These are phyloP conservation scores for Hydrochoerus hydrochaeris DNA, from an alignment of 2,113 vertebrate genomes.

Conservation along the genomic window DNA sequence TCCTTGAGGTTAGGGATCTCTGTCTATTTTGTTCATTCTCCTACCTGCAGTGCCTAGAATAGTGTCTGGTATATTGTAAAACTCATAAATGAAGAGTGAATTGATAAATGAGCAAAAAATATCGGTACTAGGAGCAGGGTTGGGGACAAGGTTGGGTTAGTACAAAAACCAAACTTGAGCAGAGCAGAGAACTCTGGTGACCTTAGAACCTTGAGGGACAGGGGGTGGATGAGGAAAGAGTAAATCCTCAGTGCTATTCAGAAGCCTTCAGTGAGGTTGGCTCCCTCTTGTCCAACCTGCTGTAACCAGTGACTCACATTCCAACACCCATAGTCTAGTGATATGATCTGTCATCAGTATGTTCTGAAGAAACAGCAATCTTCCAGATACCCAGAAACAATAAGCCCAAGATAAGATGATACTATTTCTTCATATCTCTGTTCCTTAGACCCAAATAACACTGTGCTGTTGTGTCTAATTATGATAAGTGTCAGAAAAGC, in stretches of 20 bases:
- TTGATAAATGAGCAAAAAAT: not conserved
- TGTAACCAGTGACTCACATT: not conserved
- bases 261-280: not conserved
- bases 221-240: slow-evolving; percentile 46
- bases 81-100: not conserved
- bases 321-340: not conserved
- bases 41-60: not conserved
- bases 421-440: not conserved
- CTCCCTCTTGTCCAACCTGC: not conserved
- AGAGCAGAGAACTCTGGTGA: not conserved
- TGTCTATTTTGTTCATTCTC: slow-evolving; percentile 32
- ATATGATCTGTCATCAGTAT: not conserved
- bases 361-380: slow-evolving; percentile 2
- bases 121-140: not conserved
- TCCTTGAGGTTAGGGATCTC: not conserved
- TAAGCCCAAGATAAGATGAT: not conserved
- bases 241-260: not conserved
- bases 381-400: not conserved
- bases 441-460: slow-evolving; percentile 28
- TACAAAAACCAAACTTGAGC: slow-evolving; percentile 17
- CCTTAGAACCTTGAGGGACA: not conserved
- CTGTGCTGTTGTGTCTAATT: slow-evolving; percentile 10
- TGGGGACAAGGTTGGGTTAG: not conserved
- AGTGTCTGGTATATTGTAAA: not conserved
- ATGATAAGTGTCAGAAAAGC: not conserved